Base-by-base conservation (phyloP, 2,113 vertebrate genomes). In the Tetrax tetrax region DNA sequence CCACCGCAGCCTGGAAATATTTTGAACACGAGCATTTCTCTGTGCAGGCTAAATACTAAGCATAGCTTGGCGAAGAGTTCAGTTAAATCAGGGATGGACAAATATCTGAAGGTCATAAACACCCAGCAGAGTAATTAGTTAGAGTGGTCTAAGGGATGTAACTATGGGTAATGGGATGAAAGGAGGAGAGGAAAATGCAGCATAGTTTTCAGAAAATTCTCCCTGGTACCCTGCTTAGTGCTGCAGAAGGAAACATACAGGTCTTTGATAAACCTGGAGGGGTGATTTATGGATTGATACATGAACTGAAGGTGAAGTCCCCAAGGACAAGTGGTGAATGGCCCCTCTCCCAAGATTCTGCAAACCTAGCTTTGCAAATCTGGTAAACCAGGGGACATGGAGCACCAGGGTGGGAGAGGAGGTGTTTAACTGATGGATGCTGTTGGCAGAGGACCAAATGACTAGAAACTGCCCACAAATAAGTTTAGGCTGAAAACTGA, bases 31-130 rank as follows among this genome's bases (percentile, higher is more conserved):
- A 88, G 53, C 6, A 1, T 53, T 93, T 86, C 50, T 65, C 57
- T 76, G 59, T 59, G 65, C 31, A 78, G 87, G 65, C 70, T 66
- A 89, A 92, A 92, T 93, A 72, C 69, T 87, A 84, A 85, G 47
- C 17, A 20, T 25, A 82, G n/a, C 84, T 95, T 90, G 70, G 47
- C n/a, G 48, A 83, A 50, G 53, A 61, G 78, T 91, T 95, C 74
- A 31, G 69, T 81, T 60, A 79, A 95, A 87, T 74, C 31, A 75
- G 50, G 56, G 70, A 31, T 91, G 89, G 89, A 70, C 89, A 74
- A 87, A 85, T 91, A 95, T 84, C 89, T 96, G 94, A 95, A 97
- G 92, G 96, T 96, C 95, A 77, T 43, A 91, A 92, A 87, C 69
- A 79, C 63, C 65, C 19, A 0, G 29, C 66, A 80, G 86, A 87